Evolutionary conservation across 30 jellyfish, hydroid and myxozoan species (phyloP).

Genomic region (Nemopilema nomurai): DNA sequence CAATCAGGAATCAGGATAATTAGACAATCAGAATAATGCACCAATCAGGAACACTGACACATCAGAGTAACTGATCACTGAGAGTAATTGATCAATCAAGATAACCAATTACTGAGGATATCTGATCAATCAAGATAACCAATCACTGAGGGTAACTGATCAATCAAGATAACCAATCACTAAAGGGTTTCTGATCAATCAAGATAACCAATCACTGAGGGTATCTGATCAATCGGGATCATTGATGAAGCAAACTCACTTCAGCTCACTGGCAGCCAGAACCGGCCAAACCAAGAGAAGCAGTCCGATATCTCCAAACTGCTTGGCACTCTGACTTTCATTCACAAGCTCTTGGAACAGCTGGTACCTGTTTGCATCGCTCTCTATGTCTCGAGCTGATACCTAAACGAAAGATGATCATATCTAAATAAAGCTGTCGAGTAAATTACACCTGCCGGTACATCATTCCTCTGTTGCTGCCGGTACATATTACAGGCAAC

Average conservation of each 20-base stretch:
- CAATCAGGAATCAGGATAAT: too few relatives aligned
- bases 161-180: too few relatives aligned
- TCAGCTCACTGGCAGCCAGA: constrained; percentile 50
- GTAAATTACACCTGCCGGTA: background rate
- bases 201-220: too few relatives aligned
- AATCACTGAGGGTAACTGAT: too few relatives aligned
- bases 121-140: too few relatives aligned
- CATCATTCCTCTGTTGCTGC: background rate
- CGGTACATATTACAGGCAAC: too few relatives aligned
- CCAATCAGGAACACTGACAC: too few relatives aligned
- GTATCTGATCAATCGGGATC: background rate
- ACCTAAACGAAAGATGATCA: background rate
- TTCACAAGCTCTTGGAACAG: constrained; percentile 49
- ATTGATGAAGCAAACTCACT: constrained; percentile 17
- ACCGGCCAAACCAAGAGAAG: constrained; percentile 88
- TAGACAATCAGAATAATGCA: too few relatives aligned
- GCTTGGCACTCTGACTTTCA: constrained; percentile 36
- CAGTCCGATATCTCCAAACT: constrained; percentile 62
- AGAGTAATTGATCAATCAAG: too few relatives aligned
- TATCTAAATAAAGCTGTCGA: background rate
- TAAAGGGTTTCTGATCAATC: too few relatives aligned
- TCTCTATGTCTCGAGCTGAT: constrained; percentile 47
- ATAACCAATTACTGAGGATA: too few relatives aligned
- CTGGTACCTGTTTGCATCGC: constrained; percentile 57
- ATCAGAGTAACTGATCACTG: too few relatives aligned